These are phyloP conservation scores for Hirundo rustica DNA, from an alignment of 2,797 vertebrate species.

Conservation along the genomic window DNA sequence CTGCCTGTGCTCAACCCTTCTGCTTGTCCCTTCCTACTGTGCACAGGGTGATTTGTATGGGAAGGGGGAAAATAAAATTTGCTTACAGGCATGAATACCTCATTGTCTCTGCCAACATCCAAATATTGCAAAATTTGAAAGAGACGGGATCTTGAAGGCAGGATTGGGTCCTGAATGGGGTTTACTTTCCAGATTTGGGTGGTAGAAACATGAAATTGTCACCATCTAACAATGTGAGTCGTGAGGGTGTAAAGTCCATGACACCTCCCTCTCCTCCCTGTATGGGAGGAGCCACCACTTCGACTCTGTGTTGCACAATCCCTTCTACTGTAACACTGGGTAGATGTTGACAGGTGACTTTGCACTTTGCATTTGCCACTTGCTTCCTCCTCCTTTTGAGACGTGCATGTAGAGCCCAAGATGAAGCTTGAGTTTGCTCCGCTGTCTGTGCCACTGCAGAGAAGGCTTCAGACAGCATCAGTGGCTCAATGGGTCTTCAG, in stretches of 20 bases:
- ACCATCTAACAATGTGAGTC: not conserved
- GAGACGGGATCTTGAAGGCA: not conserved
- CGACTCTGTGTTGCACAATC: not conserved
- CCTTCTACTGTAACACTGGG: not conserved
- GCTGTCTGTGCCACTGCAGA: slow-evolving; percentile 66
- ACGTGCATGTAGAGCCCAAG: not conserved
- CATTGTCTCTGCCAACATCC: not conserved
- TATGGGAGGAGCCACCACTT: accelerated
- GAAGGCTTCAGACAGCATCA: slow-evolving; percentile 85
- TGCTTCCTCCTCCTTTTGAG: not conserved
- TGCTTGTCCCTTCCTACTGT: not conserved
- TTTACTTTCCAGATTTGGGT: not conserved
- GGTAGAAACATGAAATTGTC: not conserved
- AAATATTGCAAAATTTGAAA: not conserved
- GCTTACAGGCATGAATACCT: not conserved
- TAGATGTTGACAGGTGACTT: slow-evolving; percentile 67
- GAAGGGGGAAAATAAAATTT: not conserved
- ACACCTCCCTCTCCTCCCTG: not conserved
- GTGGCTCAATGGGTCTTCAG: slow-evolving; percentile 88
- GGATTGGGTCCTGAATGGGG: not conserved
- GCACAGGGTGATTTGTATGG: not conserved
- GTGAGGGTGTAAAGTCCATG: not conserved
- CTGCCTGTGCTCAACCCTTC: not conserved
- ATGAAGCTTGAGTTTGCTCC: slow-evolving; percentile 91
- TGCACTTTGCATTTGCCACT: slow-evolving; percentile 67